A percentile compares a stretch with the other conserved stretches of the same genome.
These are phyloP conservation scores for Drosophila micromelanica DNA, from an alignment of 1,140 invertebrate genomes.

Conservation along the genomic window DNA sequence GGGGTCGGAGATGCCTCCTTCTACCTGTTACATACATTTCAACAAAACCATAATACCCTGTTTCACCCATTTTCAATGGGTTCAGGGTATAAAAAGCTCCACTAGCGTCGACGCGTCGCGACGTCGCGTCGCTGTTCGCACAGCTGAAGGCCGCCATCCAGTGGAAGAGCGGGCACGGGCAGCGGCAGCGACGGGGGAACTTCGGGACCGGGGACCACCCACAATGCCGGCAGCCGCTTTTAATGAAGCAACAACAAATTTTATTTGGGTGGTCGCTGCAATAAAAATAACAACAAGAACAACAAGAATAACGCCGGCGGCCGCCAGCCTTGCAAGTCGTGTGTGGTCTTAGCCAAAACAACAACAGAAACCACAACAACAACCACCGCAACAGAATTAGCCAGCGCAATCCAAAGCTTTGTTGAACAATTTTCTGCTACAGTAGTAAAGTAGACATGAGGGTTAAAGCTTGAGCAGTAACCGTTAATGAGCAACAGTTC, in stretches of 20 bases:
- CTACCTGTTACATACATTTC: too few relatives aligned
- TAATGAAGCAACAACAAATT: slow-evolving; percentile 73
- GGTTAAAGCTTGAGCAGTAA: slow-evolving; percentile 3
- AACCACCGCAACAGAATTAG: slow-evolving; percentile 25
- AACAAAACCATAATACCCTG: too few relatives aligned
- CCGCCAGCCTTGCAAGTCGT: slow-evolving; percentile 35
- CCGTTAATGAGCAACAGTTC: neutral
- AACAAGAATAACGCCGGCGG: slow-evolving; percentile 37
- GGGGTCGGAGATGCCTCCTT: too few relatives aligned
- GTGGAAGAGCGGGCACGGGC: slow-evolving; percentile 21
- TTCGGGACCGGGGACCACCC: slow-evolving; percentile 56
- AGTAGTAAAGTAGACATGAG: neutral
- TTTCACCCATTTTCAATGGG: too few relatives aligned
- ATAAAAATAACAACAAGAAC: slow-evolving; percentile 57
- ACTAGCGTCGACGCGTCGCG: slow-evolving; percentile 39
- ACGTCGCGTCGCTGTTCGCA: slow-evolving; percentile 25
- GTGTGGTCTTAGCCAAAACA: slow-evolving; percentile 54
- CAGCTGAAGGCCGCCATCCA: slow-evolving; percentile 62
- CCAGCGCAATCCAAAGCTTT: slow-evolving; percentile 24
- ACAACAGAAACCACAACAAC: slow-evolving; percentile 6
- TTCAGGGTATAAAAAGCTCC: too few relatives aligned
- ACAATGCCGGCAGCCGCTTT: slow-evolving; percentile 73
- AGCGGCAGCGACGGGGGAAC: slow-evolving; percentile 5
- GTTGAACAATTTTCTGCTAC: slow-evolving; percentile 31
- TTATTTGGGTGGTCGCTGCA: slow-evolving; percentile 72